Base-by-base conservation (phyloP, 2,888 invertebrate species). In the Coremacera marginata region DNA sequence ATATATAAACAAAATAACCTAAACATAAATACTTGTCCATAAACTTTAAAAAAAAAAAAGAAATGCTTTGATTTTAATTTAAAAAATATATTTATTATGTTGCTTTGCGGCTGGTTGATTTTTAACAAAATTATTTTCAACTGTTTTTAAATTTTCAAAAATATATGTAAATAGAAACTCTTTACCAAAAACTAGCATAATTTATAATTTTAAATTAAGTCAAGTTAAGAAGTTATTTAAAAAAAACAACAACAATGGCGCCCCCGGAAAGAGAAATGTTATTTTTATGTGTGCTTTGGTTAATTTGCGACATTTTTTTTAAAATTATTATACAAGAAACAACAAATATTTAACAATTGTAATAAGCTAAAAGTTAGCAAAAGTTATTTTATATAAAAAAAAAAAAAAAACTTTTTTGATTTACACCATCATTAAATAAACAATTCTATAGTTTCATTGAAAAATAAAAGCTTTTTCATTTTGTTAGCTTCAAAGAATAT, bases 401-500 rank as follows among this genome's bases (percentile, higher is more conserved):
- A 60, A 3, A 14, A 9, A 60, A 9, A 60, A 27, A 14, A 3
- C 3, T 27, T 22, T 60, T 60, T 60, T 60, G 27, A 60, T 60
- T 60, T 60, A 60, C 60, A 60, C 60, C 60, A 60, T 60, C 60
- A 60, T 60, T 60, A 60, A 60, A 60, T 11, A 44, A 11, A 44
- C 37, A 44, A 44, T 11, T 11, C 14, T 44, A 1, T 8, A 8
- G 5, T 37, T 44, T 44, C 7, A 11, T 44, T 44, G 14, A 44
- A 44, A 44, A 44, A 44, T 44, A 44, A 44, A 44, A 44, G 44
- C 44, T 44, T 44, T 44, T 44, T 11, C 1, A 2, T 44, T 44
- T 14, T 44, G 44, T 44, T 44, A 44, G 44, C 11, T 44, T 11
- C 7, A 44, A 11, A 44, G 2, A 44, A 44, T 11, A 44, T 44